A percentile compares a stretch with the other conserved stretches of the same genome.
phyloP scores from a whole-genome alignment of 2,113 vertebrate genomes.

The Illadopsis cleaveri region DNA sequence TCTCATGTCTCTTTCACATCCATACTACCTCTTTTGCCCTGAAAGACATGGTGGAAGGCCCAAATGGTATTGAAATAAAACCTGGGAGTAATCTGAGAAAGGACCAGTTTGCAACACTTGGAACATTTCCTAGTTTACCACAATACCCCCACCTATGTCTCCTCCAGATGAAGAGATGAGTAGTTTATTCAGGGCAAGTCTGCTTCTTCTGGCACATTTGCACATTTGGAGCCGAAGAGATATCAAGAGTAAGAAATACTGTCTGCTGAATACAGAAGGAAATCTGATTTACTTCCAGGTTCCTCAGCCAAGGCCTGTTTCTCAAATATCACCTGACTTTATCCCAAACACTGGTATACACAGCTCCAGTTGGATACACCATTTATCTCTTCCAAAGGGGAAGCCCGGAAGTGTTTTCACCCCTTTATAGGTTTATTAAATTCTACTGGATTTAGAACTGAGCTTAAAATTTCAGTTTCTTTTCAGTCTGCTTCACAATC shows the following conservation, averaged over 20 bases:
- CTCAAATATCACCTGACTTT: neutral
- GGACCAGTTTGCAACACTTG: neutral
- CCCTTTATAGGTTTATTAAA: neutral
- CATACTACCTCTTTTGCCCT: neutral
- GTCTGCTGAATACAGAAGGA: neutral
- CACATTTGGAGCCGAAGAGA: neutral
- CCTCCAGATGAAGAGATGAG: neutral
- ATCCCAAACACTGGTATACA: neutral
- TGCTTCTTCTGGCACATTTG: neutral
- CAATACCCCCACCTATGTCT: neutral
- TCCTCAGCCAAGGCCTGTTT: neutral
- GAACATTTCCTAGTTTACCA: neutral
- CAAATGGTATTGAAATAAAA: neutral
- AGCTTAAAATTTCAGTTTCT: neutral
- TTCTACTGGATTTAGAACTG: neutral
- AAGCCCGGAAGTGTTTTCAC: neutral
- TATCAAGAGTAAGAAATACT: neutral
- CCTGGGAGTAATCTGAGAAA: neutral
- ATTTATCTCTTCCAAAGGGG: neutral
- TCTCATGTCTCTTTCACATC: neutral
- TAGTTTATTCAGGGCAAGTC: neutral
- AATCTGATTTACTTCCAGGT: neutral
- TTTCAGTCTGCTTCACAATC: neutral
- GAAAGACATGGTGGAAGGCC: neutral
- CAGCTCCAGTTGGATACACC: neutral